Conservation (phyloP, 35 echinoderm and acorn worm genomes). For the Strongylocentrotus purpuratus region DNA sequence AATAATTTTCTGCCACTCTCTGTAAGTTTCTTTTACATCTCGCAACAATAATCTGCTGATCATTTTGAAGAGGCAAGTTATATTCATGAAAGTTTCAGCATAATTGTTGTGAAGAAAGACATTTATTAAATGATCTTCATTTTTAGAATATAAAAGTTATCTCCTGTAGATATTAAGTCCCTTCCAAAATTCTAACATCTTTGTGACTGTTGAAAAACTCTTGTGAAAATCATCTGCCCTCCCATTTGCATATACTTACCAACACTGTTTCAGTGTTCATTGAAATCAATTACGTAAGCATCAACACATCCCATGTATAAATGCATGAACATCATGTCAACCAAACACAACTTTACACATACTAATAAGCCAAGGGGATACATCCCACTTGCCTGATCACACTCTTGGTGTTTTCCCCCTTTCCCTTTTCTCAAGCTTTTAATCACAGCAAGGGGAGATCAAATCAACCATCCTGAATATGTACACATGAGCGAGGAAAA, state of each 20-base stretch:
- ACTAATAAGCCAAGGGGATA: slow-evolving; percentile 19
- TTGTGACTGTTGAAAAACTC: neutral
- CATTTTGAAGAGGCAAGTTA: too few relatives aligned
- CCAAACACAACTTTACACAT: neutral
- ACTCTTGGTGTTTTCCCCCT: neutral
- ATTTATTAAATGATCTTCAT: too few relatives aligned
- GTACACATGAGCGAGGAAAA: slow-evolving; percentile 16
- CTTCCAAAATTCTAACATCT: neutral
- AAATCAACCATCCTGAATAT: slow-evolving; percentile 11
- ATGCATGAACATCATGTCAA: neutral
- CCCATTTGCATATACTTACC: neutral
- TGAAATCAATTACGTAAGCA: neutral
- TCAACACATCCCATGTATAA: neutral
- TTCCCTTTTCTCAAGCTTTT: neutral
- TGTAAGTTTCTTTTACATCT: neutral
- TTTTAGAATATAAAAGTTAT: neutral
- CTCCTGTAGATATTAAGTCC: neutral
- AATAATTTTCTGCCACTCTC: neutral
- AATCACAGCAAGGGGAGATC: neutral
- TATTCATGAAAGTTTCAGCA: too few relatives aligned
- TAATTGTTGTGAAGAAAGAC: too few relatives aligned
- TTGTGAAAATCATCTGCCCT: too few relatives aligned
- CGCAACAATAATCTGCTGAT: neutral
- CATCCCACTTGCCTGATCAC: neutral
- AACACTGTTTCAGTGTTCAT: neutral